Evolutionary conservation across 2,797 vertebrate species (phyloP), one percentile per base, ranked within the genome.

Genomic region (Halcyon leucocephala): DNA sequence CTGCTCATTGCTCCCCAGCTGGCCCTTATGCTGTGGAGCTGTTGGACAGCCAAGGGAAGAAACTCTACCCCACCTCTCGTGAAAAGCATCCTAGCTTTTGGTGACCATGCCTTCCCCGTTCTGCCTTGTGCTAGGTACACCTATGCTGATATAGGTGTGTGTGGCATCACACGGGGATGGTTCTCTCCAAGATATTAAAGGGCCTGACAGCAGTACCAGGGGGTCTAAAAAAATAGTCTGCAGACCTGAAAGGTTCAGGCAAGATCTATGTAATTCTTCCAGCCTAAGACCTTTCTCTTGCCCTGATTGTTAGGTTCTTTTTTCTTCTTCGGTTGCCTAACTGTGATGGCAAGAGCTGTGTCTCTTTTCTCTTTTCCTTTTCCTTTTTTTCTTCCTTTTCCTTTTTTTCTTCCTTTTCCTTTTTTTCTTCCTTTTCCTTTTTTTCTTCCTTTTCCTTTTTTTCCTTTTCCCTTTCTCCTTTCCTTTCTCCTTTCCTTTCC

Each of bases 11-110:
- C 17, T 61, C 62, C 22, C 41, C 29, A 37, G 20, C 33, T 44
- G 20, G 14, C 0, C 3, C 9, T 58, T 0, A 0, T 44, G 28
- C 57, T 26, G 11, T 39, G 67, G 25, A 93, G 67, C 42, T 54
- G 13, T 49, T 64, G 48, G 80, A 55, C 14, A 73, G 51, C 55
- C 39, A 16, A 60, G 24, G 41, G n/a, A 67, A n/a, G 35, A 83
- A 80, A 44, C 7, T 22, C 66, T 26, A 51, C 42, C 24, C 37
- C 41, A 35, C 6, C 25, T 49, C 42, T 90, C 39, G 29, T 52
- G 57, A 55, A 28, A 4, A 71, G 35, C 31, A 71, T 22, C 33
- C 61, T 64, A 13, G 37, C 25, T 90, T 73, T 66, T 35, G 17
- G 24, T 86, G 51, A 31, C 44, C 5, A 0, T 9, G 3, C 46